Percentiles rank a stretch among this genome's conserved stretches.
Evolutionary conservation across 1,140 invertebrate species (phyloP).

Genomic region (Polypedilum vanderplanki): DNA sequence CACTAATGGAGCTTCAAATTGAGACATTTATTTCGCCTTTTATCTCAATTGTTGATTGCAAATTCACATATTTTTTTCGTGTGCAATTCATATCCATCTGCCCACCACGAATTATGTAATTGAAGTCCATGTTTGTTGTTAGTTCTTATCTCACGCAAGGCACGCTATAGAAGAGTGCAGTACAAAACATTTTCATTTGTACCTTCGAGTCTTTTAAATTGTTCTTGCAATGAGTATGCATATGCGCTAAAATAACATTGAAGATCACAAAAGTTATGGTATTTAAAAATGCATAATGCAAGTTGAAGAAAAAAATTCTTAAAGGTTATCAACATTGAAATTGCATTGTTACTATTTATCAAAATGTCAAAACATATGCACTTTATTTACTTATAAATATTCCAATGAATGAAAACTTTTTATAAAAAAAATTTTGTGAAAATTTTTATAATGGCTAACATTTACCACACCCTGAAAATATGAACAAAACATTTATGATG

Average conservation of each 20-base stretch:
- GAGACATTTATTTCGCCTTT: constrained; percentile 22
- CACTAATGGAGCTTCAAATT: constrained; percentile 20
- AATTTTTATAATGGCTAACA: neutral
- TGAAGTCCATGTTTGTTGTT: neutral
- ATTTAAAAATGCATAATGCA: neutral
- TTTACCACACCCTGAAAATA: too few species aligned
- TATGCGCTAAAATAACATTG: neutral
- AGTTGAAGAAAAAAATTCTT: neutral
- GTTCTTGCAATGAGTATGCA: neutral
- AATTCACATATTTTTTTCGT: neutral
- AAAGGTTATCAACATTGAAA: constrained; percentile 18
- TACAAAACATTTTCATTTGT: neutral
- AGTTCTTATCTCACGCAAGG: neutral
- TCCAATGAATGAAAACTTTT: constrained; percentile 6
- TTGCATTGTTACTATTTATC: neutral
- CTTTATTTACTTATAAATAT: neutral
- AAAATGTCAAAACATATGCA: neutral
- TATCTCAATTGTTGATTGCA: neutral
- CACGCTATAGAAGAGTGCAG: neutral
- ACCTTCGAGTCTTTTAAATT: neutral
- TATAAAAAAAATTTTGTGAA: too few species aligned
- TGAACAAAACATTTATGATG: too few species aligned
- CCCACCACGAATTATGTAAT: constrained; percentile 3
- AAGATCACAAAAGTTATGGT: neutral
- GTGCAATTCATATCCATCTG: neutral